These are phyloP conservation scores for Protomyctophum bolini DNA, from an alignment of 2,113 vertebrate species.

Conservation along the genomic window DNA sequence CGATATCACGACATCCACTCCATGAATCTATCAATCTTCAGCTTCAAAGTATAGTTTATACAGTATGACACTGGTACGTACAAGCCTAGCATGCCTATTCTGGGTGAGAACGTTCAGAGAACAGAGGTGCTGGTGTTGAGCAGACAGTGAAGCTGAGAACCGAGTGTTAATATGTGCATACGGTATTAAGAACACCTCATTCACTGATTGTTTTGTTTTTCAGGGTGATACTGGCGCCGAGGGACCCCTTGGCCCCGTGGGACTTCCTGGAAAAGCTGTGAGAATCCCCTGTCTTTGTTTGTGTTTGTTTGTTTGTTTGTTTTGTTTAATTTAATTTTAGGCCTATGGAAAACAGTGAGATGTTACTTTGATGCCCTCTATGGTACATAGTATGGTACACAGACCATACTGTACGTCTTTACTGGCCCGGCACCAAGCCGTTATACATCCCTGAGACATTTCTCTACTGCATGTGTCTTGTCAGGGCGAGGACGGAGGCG, in stretches of 20 bases:
- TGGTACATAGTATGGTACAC: background rate
- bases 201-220: conserved; percentile 19
- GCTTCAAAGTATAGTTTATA: too few species aligned
- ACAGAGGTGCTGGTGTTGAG: too few species aligned
- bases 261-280: conserved; percentile 78
- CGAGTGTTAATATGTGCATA: background rate
- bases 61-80: too few species aligned
- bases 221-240: conserved; percentile 75
- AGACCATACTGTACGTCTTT: background rate
- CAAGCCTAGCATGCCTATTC: too few species aligned
- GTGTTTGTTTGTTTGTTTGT: background rate
- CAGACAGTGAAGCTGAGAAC: background rate
- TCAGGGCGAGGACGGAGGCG: conserved; percentile 72
- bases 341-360: too few species aligned
- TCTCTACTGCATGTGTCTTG: background rate
- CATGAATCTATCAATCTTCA: too few species aligned
- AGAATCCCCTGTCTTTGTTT: conserved; percentile 24
- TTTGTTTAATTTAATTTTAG: too few species aligned
- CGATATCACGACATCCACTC: too few species aligned
- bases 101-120: too few species aligned
- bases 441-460: too few species aligned
- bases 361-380: background rate
- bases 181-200: background rate
- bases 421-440: too few species aligned
- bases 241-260: conserved; percentile 71